Conservation (phyloP, 2,888 invertebrate genomes). For the Caenorhabditis sulstoni region DNA sequence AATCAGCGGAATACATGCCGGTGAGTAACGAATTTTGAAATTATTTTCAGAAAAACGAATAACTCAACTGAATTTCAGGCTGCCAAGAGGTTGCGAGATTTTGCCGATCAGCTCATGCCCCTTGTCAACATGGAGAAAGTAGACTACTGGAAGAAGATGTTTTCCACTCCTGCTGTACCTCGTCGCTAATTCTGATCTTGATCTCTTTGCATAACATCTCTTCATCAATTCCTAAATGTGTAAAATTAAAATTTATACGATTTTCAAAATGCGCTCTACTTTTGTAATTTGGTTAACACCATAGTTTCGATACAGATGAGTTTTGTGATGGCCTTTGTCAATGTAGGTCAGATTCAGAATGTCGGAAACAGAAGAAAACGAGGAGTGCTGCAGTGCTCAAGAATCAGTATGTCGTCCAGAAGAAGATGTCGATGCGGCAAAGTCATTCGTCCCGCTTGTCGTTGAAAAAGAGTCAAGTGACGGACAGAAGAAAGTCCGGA, state of each 20-base stretch:
- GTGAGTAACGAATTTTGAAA: slow-evolving; percentile 11
- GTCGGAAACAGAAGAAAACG: slow-evolving; percentile 15
- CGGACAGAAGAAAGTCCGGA: slow-evolving; percentile 40
- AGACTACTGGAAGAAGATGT: slow-evolving; percentile 68
- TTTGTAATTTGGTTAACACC: not conserved
- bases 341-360: no score
- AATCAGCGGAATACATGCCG: slow-evolving; percentile 65
- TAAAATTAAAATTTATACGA: no score
- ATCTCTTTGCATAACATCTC: no score
- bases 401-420: slow-evolving; percentile 5
- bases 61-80: slow-evolving; percentile 57
- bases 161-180: not conserved
- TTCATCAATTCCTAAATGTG: no score
- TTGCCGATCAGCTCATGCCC: slow-evolving; percentile 68
- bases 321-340: no score
- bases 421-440: slow-evolving; percentile 13
- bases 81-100: slow-evolving; percentile 66
- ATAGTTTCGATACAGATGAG: not conserved
- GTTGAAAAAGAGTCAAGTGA: slow-evolving; percentile 7
- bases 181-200: no score
- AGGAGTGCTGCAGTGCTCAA: not conserved
- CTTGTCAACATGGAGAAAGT: slow-evolving; percentile 70
- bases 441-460: slow-evolving; percentile 7
- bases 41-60: not conserved
- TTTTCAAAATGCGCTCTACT: not conserved